Evolutionary conservation across 2,797 vertebrate species (phyloP), one percentile per base, ranked within the genome.

Genomic region (Acropternis orthonyx): DNA sequence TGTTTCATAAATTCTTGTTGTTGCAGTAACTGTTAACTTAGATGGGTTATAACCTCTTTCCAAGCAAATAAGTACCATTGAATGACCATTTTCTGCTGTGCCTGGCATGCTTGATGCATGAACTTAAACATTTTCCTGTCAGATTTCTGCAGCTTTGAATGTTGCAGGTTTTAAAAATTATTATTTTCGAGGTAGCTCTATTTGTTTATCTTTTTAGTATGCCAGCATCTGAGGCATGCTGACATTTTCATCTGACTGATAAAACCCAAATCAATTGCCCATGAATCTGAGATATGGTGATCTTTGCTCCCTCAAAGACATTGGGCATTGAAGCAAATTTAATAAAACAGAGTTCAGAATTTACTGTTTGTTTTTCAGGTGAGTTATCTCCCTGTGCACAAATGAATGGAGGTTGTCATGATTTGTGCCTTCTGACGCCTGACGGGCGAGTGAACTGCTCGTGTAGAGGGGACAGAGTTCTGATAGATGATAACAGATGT

Each of bases 401-500:
- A 66, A 97, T 98, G 97, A 99, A 99, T 28, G 99, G 99, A 93
- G 99, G 99, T 65, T 99, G 99, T 94, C 98, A 99, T 95, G 99
- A 99, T 96, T 98, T 99, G 91, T 99, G 99, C 94, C 97, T 99
- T 95, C 97, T 99, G 95, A 99, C 98, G 44, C 98, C 98, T 27
- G 98, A 99, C 2, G 99, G 99, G 59, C 98, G 98, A 91, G 98
- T 99, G 83, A 99, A 99, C 97, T 99, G 99, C 96, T 99, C 99
- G 13, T 99, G 99, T 86, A 98, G 99, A 75, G 99, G 99, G 43
- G 99, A 99, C 85, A 98, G 99, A 84, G 97, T 99, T 94, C 98
- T 99, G 93, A 92, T 99, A 96, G 98, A 99, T 92, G 98, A 99
- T 97, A 99, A 99, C 98, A 99, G 99, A 97, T 99, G 99, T 98